Evolutionary conservation across 1,140 invertebrate species (phyloP).

Genomic region (Maconellicoccus hirsutus): DNA sequence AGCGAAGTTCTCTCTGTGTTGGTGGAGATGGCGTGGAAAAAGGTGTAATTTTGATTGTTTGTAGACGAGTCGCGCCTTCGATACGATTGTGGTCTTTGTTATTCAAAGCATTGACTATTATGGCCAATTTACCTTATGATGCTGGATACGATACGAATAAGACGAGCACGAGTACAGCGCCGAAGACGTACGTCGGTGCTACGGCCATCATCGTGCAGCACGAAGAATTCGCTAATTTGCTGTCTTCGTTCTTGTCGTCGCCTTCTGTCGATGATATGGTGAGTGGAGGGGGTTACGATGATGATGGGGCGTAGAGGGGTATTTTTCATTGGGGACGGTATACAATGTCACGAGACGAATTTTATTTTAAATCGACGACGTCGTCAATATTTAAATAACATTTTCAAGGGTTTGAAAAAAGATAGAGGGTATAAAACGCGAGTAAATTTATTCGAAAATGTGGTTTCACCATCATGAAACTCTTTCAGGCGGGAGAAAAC

Average conservation of each 20-base stretch:
- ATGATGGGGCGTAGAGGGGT: too few species aligned
- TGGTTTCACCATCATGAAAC: too few species aligned
- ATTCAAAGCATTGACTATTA: conserved; percentile 1
- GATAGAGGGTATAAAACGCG: too few species aligned
- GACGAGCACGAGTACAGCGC: neutral
- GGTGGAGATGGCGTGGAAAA: too few species aligned
- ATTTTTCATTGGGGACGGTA: too few species aligned
- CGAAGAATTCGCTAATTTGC: neutral
- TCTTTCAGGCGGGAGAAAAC: conserved; percentile 5
- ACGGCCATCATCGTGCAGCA: neutral
- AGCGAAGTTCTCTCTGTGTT: too few species aligned
- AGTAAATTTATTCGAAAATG: too few species aligned
- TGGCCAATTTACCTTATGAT: neutral
- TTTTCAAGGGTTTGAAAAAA: too few species aligned
- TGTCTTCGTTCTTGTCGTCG: neutral
- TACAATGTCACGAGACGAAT: too few species aligned
- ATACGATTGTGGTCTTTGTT: conserved; percentile 1
- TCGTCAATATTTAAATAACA: too few species aligned
- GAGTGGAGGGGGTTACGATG: neutral
- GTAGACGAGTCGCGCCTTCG: neutral
- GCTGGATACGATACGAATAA: neutral
- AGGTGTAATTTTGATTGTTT: neutral
- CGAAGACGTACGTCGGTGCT: neutral
- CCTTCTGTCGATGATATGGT: conserved; percentile 17
- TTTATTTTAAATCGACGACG: too few species aligned